Base-by-base conservation (phyloP, 2,797 vertebrate species). In the Acrossocheilus wenchowensis region DNA sequence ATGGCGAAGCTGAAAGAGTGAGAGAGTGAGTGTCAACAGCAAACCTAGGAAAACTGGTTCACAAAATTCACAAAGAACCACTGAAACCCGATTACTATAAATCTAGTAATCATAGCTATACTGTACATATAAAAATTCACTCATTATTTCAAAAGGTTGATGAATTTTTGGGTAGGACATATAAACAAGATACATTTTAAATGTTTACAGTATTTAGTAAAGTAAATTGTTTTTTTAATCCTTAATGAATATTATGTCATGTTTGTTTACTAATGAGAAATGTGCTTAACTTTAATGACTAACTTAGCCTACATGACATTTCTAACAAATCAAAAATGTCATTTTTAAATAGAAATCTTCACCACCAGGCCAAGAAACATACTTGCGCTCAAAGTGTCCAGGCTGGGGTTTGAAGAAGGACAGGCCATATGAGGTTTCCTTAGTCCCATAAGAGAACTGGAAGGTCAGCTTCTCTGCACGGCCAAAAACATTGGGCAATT, bases 371-470 rank as follows among this genome's bases (percentile, higher is more conserved):
- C 17, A 71, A 71, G 90, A 48, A 85, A 79, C 96, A 83, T 97
- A 99, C 98, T 97, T 99, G 93, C 96, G 96, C 82, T 99, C 97
- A 89, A 98, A 98, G 91, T 95, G 91, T 86, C 98, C 98, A 3
- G 96, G 96, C 90, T 96, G 97, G 0, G 98, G 98, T 92, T 98
- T 99, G 93, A 99, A 99, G 95, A 99, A 96, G 1, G 98, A 99
- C 26, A 99, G 92, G 79, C 98, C 98, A 0, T 99, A 99, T 0
- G 98, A 99, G 0, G 98, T 99, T 88, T 99, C 98, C 93, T 99
- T 99, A 52, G 98, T 99, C 79, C 98, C 98, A 0, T 99, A 99
- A n/a, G 98, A 99, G 91, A 98, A 99, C 94, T 99, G 98, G 91
- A 99, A 98, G 36, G 97, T 98, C 84, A 98, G 92, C 90, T 98